phyloP scores from a whole-genome alignment of 2,797 vertebrate genomes.

The Lycodopsis pacificus region DNA sequence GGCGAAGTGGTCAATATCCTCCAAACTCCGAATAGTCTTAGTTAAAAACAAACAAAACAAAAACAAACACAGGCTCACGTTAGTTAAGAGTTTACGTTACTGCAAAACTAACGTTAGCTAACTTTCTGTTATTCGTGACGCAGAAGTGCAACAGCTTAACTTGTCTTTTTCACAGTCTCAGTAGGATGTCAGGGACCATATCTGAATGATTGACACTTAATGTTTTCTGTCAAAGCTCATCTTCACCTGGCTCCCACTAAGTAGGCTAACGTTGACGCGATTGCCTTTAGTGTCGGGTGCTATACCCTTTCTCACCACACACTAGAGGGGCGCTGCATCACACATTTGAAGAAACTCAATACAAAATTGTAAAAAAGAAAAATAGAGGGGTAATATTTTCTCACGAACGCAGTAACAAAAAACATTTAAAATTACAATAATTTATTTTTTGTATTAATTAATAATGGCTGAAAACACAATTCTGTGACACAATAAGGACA shows the following conservation, averaged over 20 bases:
- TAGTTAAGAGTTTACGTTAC: background rate
- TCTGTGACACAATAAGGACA: background rate
- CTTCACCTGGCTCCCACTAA: background rate
- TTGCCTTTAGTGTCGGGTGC: background rate
- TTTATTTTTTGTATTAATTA: background rate
- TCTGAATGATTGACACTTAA: background rate
- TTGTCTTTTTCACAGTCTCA: background rate
- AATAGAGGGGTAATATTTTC: background rate
- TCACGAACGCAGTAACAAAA: background rate
- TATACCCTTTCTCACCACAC: background rate
- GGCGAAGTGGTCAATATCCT: background rate
- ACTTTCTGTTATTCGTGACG: background rate
- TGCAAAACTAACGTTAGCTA: background rate
- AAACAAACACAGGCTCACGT: background rate
- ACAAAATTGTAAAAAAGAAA: background rate
- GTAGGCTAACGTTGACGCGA: background rate
- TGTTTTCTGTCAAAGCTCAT: background rate
- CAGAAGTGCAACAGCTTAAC: background rate
- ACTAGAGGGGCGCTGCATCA: background rate
- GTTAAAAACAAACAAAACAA: too few species aligned
- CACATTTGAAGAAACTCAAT: background rate
- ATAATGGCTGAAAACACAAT: background rate
- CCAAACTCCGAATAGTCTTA: background rate
- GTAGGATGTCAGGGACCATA: background rate
- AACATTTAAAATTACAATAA: background rate